Percentiles rank a stretch among this genome's conserved stretches.
These are phyloP conservation scores for Drosophila mimica DNA, from an alignment of 2,888 invertebrate genomes.

Conservation along the genomic window DNA sequence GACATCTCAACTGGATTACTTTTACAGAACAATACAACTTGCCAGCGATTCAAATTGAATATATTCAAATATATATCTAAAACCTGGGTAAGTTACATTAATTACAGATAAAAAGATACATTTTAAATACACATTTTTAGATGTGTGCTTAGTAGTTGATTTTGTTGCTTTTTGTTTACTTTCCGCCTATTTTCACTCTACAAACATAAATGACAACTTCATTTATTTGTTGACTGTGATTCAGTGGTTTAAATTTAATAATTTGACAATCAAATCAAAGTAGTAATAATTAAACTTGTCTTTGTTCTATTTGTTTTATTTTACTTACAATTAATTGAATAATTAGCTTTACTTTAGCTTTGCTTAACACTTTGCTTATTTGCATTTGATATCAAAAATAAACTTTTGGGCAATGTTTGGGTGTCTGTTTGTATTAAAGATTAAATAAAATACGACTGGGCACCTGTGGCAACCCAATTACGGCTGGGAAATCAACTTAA, in stretches of 20 bases:
- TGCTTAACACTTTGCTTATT: slow-evolving; percentile 29
- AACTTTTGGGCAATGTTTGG: neutral
- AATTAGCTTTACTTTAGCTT: slow-evolving; percentile 32
- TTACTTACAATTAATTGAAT: slow-evolving; percentile 8
- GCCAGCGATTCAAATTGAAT: neutral
- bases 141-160: neutral
- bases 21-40: neutral
- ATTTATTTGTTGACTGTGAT: no score
- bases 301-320: neutral
- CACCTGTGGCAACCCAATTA: slow-evolving; percentile 66
- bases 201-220: neutral
- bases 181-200: neutral
- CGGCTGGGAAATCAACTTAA: slow-evolving; percentile 58
- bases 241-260: no score
- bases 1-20: slow-evolving; percentile 42
- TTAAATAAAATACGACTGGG: slow-evolving; percentile 45
- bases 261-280: neutral
- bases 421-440: slow-evolving; percentile 43
- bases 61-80: neutral
- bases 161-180: neutral
- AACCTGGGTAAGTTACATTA: neutral
- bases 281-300: neutral
- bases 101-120: neutral
- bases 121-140: neutral
- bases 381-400: slow-evolving; percentile 24